These are phyloP conservation scores for Atherinomorus stipes DNA, from an alignment of 2,113 vertebrate genomes.

Conservation along the genomic window DNA sequence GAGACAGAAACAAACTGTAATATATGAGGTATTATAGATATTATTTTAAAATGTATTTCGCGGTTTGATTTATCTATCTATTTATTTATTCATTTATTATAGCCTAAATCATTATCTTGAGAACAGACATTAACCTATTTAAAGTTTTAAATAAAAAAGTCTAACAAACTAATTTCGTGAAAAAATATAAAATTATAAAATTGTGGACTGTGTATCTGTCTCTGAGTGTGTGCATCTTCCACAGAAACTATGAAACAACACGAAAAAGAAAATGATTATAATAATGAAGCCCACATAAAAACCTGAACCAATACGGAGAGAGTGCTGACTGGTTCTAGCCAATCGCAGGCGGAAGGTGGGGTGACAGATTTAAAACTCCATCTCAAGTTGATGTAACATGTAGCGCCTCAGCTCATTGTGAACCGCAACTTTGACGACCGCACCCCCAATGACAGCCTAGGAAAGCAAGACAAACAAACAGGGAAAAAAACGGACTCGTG, in stretches of 20 bases:
- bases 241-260: constrained; percentile 39
- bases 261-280: constrained; percentile 50
- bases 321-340: constrained; percentile 66
- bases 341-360: constrained; percentile 75
- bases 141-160: too few relatives aligned
- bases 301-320: constrained; percentile 60
- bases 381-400: constrained; percentile 75
- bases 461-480: constrained; percentile 65
- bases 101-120: too few relatives aligned
- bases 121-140: too few relatives aligned
- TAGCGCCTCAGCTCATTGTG: constrained; percentile 55
- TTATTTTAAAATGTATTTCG: background rate
- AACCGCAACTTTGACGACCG: constrained; percentile 52
- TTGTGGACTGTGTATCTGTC: background rate
- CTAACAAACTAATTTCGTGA: too few relatives aligned
- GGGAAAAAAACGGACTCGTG: constrained; percentile 40
- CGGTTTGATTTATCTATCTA: background rate
- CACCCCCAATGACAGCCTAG: constrained; percentile 47
- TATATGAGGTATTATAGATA: background rate
- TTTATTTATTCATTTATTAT: background rate
- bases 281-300: constrained; percentile 45
- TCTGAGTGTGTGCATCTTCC: constrained; percentile 31
- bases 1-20: background rate
- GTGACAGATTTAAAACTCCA: constrained; percentile 73
- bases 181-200: background rate